Percentiles rank a stretch among this genome's conserved stretches.
Evolutionary conservation across 2,888 invertebrate species (phyloP).

Genomic region (Oconnorella tubifera): DNA sequence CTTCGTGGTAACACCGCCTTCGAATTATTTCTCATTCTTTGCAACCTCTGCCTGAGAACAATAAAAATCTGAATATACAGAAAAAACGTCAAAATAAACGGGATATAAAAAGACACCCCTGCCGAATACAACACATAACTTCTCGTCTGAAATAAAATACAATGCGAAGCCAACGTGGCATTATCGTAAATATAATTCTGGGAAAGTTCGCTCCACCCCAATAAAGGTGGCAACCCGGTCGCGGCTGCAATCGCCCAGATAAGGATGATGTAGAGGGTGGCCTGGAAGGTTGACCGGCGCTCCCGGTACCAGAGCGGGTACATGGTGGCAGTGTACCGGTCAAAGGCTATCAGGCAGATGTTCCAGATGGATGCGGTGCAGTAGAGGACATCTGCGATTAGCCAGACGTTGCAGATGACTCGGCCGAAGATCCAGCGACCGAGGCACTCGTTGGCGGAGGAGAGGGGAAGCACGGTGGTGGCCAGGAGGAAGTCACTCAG

Average conservation of each 20-base stretch:
- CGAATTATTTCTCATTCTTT: slow-evolving; percentile 1
- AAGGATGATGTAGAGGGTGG: slow-evolving; percentile 49
- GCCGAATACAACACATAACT: slow-evolving; percentile 56
- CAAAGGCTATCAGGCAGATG: slow-evolving; percentile 54
- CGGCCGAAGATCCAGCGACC: slow-evolving; percentile 55
- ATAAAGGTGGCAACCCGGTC: slow-evolving; percentile 53
- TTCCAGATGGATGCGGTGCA: slow-evolving; percentile 58
- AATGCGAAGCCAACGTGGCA: slow-evolving; percentile 41
- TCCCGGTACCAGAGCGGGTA: slow-evolving; percentile 53
- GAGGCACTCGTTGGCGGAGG: slow-evolving; percentile 50
- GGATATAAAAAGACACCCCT: slow-evolving; percentile 54
- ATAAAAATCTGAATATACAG: slow-evolving; percentile 54
- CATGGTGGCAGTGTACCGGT: slow-evolving; percentile 55
- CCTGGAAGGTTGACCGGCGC: slow-evolving; percentile 46
- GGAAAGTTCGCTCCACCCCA: slow-evolving; percentile 40
- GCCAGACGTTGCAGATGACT: slow-evolving; percentile 57
- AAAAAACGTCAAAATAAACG: slow-evolving; percentile 52
- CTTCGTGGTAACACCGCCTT: neutral
- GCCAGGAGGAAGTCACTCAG: slow-evolving; percentile 55
- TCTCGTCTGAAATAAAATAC: slow-evolving; percentile 50
- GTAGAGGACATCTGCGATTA: slow-evolving; percentile 57
- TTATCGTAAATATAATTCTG: slow-evolving; percentile 34
- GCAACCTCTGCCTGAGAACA: slow-evolving; percentile 46
- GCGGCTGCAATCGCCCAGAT: slow-evolving; percentile 55
- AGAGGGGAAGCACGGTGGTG: slow-evolving; percentile 54